A percentile compares a stretch with the other conserved stretches of the same genome.
Evolutionary conservation across 2,797 vertebrate genomes (phyloP).

Genomic region (Arnoldichthys spilopterus): DNA sequence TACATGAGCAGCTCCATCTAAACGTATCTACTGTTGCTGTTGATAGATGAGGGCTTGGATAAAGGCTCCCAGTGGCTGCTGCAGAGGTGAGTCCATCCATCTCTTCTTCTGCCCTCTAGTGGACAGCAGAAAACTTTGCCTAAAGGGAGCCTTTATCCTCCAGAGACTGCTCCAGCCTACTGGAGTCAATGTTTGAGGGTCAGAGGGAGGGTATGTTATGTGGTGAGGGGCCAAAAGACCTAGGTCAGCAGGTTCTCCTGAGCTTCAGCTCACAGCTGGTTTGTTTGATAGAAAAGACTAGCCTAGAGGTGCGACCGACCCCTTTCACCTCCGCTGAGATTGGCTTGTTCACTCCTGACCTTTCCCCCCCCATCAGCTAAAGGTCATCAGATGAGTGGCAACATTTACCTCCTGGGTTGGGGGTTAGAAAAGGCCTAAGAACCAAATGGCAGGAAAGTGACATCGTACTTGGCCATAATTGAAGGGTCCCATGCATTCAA

Average conservation of each 20-base stretch:
- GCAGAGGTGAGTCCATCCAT: background rate
- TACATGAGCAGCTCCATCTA: constrained; percentile 1
- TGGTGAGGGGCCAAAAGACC: constrained; percentile 7
- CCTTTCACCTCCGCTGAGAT: constrained; percentile 21
- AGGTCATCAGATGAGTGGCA: constrained; percentile 24
- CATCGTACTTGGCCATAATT: background rate
- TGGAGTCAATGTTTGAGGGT: constrained; percentile 58
- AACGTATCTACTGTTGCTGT: constrained; percentile 9
- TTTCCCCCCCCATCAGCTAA: constrained; percentile 23
- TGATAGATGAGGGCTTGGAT: constrained; percentile 49
- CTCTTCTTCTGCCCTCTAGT: constrained; percentile 27
- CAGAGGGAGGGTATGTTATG: constrained; percentile 45
- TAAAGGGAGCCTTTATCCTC: constrained; percentile 10
- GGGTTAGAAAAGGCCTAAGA: constrained; percentile 7
- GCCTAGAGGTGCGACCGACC: constrained; percentile 41
- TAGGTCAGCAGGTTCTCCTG: constrained; percentile 48
- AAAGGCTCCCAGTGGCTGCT: constrained; percentile 36
- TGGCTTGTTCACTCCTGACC: constrained; percentile 14
- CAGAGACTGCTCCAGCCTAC: background rate
- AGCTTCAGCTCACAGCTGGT: constrained; percentile 46
- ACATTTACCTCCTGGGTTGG: constrained; percentile 1
- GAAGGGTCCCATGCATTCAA: constrained; percentile 6
- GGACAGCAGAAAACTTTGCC: constrained; percentile 5
- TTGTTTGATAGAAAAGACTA: constrained; percentile 33
- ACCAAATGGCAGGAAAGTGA: background rate